Percentiles rank a stretch among this genome's conserved stretches.
These are phyloP conservation scores for Eupithecia subumbrata DNA, from an alignment of 2,888 invertebrate genomes.

Conservation along the genomic window DNA sequence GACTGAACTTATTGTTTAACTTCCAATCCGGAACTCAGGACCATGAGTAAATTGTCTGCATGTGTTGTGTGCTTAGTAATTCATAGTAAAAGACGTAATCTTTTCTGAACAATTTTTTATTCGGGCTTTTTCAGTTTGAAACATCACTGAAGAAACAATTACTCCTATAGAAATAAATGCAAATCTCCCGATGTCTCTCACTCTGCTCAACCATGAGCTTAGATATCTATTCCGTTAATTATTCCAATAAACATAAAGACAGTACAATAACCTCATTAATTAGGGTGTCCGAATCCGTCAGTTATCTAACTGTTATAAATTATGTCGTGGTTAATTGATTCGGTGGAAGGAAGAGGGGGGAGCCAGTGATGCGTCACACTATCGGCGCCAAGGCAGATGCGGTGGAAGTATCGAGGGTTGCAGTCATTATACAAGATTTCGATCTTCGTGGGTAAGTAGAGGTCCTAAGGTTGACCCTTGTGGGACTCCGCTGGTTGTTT, in stretches of 20 bases:
- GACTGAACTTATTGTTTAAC: too few relatives aligned
- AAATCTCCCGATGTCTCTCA: too few relatives aligned
- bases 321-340: slow-evolving; percentile 66
- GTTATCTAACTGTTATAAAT: slow-evolving; percentile 69
- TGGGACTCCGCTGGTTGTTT: slow-evolving; percentile 8
- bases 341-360: slow-evolving; percentile 54
- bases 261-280: slow-evolving; percentile 39
- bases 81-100: too few relatives aligned
- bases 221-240: background rate
- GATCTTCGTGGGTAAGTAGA: slow-evolving; percentile 22
- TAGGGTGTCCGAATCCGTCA: slow-evolving; percentile 43
- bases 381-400: slow-evolving; percentile 49
- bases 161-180: too few relatives aligned
- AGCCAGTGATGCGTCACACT: slow-evolving; percentile 58
- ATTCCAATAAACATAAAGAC: slow-evolving; percentile 8
- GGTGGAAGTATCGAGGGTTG: slow-evolving; percentile 32
- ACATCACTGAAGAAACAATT: too few relatives aligned
- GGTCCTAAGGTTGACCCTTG: slow-evolving; percentile 29
- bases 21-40: too few relatives aligned
- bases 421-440: slow-evolving; percentile 32
- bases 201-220: background rate
- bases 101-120: too few relatives aligned
- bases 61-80: too few relatives aligned
- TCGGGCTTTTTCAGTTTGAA: too few relatives aligned
- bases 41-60: too few relatives aligned